phyloP scores from a whole-genome alignment of 2,797 vertebrate genomes.

The Malacoraja senta region DNA sequence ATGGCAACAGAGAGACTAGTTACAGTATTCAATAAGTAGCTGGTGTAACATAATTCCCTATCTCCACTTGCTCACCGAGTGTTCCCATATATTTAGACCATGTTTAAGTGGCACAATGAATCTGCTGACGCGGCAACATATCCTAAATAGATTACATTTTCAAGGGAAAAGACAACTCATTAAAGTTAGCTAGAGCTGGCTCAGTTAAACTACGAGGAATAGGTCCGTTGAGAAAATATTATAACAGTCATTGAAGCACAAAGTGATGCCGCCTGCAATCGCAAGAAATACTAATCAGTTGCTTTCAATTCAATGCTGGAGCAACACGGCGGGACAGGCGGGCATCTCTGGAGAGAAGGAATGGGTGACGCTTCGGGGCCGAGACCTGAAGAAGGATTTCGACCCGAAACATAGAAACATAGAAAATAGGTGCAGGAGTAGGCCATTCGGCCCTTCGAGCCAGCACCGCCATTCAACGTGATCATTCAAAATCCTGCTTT shows the following conservation, averaged over 20 bases:
- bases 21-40: neutral
- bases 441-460: too few relatives aligned
- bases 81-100: neutral
- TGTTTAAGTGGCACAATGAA: neutral
- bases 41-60: neutral
- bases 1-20: neutral
- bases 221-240: neutral
- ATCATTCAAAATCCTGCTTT: too few relatives aligned
- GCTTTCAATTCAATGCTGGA: neutral
- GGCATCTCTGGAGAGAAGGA: too few relatives aligned
- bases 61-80: neutral
- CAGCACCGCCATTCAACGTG: too few relatives aligned
- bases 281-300: slow-evolving; percentile 1
- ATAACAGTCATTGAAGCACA: neutral
- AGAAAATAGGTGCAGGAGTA: too few relatives aligned
- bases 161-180: slow-evolving; percentile 29
- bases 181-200: neutral
- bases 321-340: too few relatives aligned
- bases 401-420: too few relatives aligned
- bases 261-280: neutral
- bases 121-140: slow-evolving; percentile 2
- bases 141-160: slow-evolving; percentile 9
- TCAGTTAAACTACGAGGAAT: neutral
- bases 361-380: too few relatives aligned
- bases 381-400: too few relatives aligned